A percentile compares a stretch with the other conserved stretches of the same genome.
Evolutionary conservation across 2,113 vertebrate species (phyloP).

Genomic region (Athene cunicularia): DNA sequence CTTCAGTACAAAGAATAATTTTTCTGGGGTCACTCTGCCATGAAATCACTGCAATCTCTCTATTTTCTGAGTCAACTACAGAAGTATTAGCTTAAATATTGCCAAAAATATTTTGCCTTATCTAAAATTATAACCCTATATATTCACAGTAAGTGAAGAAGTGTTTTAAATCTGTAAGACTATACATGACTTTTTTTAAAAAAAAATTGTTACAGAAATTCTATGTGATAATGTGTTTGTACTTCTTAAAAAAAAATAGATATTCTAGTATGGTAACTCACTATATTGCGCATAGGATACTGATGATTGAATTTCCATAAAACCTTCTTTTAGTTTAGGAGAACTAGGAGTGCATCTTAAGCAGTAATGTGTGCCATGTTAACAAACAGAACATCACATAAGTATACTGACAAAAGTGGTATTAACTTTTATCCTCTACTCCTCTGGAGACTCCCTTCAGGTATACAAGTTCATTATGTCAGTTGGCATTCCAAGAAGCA

Average conservation of each 20-base stretch:
- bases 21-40: slow-evolving; percentile 15
- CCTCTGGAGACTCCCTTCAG: not conserved
- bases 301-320: not conserved
- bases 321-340: not conserved
- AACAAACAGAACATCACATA: not conserved
- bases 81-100: not conserved
- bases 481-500: not conserved
- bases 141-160: not conserved
- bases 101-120: slow-evolving; percentile 22
- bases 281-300: not conserved
- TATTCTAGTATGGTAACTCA: not conserved
- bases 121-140: slow-evolving; percentile 26
- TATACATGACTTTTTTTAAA: not conserved
- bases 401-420: not conserved
- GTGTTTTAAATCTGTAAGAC: not conserved
- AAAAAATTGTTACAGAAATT: not conserved
- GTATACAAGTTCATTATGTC: not conserved
- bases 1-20: not conserved
- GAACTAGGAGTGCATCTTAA: not conserved
- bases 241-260: not conserved
- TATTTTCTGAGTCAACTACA: slow-evolving; percentile 6
- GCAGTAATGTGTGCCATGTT: not conserved
- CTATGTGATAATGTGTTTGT: not conserved
- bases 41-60: slow-evolving; percentile 18
- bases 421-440: not conserved